Conservation (phyloP, 2,113 vertebrate genomes). For the Microcebus tavaratra region DNA sequence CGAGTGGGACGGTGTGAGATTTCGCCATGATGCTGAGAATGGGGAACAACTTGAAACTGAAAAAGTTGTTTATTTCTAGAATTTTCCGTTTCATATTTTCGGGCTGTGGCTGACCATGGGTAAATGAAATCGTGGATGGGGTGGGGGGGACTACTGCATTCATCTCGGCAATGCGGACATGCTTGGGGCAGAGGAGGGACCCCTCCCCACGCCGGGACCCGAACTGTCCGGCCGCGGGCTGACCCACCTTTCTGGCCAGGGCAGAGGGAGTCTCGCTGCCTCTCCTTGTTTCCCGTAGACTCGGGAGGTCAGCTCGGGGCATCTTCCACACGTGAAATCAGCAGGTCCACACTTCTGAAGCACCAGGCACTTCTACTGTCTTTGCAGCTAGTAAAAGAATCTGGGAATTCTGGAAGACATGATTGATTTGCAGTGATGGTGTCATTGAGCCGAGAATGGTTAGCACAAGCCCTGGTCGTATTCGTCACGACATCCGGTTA, state of each 20-base stretch:
- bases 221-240: not conserved
- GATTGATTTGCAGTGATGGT: not conserved
- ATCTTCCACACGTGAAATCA: not conserved
- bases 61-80: not conserved
- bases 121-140: not conserved
- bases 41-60: not conserved
- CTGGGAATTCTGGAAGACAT: not conserved
- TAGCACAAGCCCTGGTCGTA: too few species aligned
- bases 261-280: not conserved
- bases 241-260: not conserved
- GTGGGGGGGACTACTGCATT: not conserved
- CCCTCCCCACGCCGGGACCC: accelerated
- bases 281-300: not conserved
- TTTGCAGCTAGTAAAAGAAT: not conserved
- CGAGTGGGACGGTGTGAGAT: not conserved
- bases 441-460: not conserved
- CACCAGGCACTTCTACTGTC: not conserved
- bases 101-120: not conserved
- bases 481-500: not conserved
- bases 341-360: not conserved
- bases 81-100: not conserved
- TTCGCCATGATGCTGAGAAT: not conserved
- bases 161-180: not conserved
- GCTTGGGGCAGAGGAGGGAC: not conserved
- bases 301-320: not conserved